Evolutionary conservation across 2,797 vertebrate species (phyloP).

Genomic region (Rhabdophis nuchalis): DNA sequence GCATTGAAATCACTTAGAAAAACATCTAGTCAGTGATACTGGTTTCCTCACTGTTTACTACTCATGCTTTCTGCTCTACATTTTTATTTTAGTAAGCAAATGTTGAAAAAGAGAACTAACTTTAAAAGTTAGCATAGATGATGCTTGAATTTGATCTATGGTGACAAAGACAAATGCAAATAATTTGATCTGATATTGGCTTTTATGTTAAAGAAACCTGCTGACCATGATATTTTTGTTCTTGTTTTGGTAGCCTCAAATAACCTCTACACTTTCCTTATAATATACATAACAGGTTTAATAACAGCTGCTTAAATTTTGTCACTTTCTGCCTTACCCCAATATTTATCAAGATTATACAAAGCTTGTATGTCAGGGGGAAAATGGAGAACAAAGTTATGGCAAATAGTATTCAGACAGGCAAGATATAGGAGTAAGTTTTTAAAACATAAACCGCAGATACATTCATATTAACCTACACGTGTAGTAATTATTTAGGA

Average conservation of each 20-base stretch:
- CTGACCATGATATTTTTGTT: neutral
- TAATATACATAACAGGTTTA: neutral
- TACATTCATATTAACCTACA: neutral
- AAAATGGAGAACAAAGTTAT: neutral
- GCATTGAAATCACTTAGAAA: neutral
- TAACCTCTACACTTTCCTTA: neutral
- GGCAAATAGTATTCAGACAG: neutral
- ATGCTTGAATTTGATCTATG: neutral
- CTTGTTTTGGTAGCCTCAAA: neutral
- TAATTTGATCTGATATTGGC: neutral
- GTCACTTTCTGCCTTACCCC: neutral
- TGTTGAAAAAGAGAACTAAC: neutral
- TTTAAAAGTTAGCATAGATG: neutral
- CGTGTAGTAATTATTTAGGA: neutral
- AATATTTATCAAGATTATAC: neutral
- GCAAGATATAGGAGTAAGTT: neutral
- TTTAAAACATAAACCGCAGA: neutral
- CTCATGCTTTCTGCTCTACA: neutral
- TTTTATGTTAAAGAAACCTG: neutral
- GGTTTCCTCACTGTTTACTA: neutral
- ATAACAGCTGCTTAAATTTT: neutral
- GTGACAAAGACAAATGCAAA: neutral
- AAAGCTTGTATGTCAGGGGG: neutral
- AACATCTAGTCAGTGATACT: neutral
- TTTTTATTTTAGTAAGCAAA: constrained; percentile 19